Conservation (phyloP, 2,797 vertebrate genomes). For the Danio choprae region DNA sequence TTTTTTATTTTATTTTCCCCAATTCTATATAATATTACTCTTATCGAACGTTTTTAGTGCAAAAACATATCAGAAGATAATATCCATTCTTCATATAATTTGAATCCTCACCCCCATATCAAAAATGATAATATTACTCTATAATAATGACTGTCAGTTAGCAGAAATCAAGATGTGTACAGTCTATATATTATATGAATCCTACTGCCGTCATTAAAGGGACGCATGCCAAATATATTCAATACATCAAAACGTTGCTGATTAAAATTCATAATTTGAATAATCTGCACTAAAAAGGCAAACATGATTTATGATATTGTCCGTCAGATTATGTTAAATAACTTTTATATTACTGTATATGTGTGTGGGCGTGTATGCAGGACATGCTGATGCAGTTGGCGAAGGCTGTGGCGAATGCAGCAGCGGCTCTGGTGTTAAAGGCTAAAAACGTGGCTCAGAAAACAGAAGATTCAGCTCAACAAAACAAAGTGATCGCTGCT, state of each 20-base stretch:
- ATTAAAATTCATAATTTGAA: neutral
- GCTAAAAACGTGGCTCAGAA: slow-evolving; percentile 97
- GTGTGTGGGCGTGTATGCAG: slow-evolving; percentile 67
- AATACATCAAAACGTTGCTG: neutral
- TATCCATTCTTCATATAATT: too few species aligned
- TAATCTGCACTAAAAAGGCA: neutral
- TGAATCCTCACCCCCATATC: too few species aligned
- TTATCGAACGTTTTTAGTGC: too few species aligned
- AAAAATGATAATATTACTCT: too few species aligned
- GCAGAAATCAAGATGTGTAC: neutral
- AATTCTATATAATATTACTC: too few species aligned
- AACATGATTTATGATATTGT: neutral
- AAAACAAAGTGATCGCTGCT: slow-evolving; percentile 94
- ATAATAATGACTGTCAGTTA: too few species aligned
- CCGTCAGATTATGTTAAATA: neutral
- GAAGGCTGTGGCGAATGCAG: slow-evolving; percentile 93
- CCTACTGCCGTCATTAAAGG: neutral
- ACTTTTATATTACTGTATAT: neutral
- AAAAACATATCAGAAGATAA: too few species aligned
- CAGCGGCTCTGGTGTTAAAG: slow-evolving; percentile 92
- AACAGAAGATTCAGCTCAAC: slow-evolving; percentile 87
- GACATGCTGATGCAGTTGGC: slow-evolving; percentile 98
- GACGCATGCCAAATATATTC: neutral
- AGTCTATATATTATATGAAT: too few species aligned
- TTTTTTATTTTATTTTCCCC: too few species aligned